Conservation (phyloP, 2,113 vertebrate genomes). For the Narcine bancroftii region DNA sequence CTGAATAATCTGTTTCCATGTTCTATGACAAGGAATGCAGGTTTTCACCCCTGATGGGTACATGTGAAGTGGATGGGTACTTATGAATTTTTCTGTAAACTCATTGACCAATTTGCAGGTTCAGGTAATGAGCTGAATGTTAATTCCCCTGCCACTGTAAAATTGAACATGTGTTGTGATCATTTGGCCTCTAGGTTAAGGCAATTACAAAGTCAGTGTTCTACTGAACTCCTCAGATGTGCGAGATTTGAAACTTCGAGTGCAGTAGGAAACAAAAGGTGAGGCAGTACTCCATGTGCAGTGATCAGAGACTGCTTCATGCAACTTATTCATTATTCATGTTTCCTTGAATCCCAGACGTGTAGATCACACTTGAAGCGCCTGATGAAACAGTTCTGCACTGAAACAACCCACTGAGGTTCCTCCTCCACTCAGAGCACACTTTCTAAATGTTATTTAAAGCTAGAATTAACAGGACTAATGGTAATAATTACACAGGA, state of each 20-base stretch:
- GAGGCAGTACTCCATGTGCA: neutral
- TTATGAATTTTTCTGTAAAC: too few relatives aligned
- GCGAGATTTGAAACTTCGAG: neutral
- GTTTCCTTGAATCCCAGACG: neutral
- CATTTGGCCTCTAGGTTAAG: too few relatives aligned
- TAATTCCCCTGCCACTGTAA: too few relatives aligned
- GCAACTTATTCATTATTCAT: neutral
- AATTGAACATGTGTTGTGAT: too few relatives aligned
- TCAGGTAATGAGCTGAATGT: too few relatives aligned
- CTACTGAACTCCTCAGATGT: neutral
- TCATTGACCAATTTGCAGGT: too few relatives aligned
- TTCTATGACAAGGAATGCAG: too few relatives aligned
- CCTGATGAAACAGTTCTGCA: neutral
- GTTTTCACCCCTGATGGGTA: too few relatives aligned
- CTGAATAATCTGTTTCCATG: too few relatives aligned
- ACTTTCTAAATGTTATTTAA: neutral
- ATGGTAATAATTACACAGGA: neutral
- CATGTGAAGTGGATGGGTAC: too few relatives aligned
- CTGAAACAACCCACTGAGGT: neutral
- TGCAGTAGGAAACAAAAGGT: neutral
- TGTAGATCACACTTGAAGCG: neutral
- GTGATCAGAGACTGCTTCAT: neutral
- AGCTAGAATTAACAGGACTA: constrained; percentile 3
- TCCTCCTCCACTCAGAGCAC: neutral
- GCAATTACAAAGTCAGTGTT: neutral